A percentile compares a stretch with the other conserved stretches of the same genome.
phyloP scores from a whole-genome alignment of 1,140 invertebrate species.

The Neodiprion pinetum region DNA sequence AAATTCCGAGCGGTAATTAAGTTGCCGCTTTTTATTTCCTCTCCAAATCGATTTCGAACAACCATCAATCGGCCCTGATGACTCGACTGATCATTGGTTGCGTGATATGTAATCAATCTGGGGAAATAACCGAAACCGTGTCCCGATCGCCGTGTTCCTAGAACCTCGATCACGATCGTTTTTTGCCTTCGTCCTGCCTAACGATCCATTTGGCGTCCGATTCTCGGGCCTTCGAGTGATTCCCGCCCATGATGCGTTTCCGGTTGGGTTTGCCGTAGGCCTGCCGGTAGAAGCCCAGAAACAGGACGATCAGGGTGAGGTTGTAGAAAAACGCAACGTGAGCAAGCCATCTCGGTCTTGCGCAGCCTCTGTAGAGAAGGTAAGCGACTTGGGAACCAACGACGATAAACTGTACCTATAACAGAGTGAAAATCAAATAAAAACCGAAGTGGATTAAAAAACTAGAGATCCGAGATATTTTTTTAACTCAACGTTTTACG shows the following conservation, averaged over 20 bases:
- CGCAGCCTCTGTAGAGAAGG: constrained; percentile 63
- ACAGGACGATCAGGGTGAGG: constrained; percentile 68
- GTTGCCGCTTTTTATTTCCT: no score
- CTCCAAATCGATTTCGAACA: no score
- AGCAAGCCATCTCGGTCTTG: constrained; percentile 63
- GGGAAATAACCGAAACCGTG: no score
- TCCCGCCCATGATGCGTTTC: neutral
- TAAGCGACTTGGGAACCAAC: constrained; percentile 62
- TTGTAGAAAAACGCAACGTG: constrained; percentile 62
- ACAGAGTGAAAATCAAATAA: neutral
- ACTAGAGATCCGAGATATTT: no score
- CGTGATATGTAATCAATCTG: no score
- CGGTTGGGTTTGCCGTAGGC: neutral
- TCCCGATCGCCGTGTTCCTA: no score
- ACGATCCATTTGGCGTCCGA: neutral
- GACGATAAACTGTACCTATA: constrained; percentile 60
- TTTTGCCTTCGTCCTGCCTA: neutral
- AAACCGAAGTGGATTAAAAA: no score
- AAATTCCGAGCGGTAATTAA: no score
- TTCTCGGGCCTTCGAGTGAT: neutral
- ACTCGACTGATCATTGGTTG: no score
- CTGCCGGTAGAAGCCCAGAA: constrained; percentile 64
- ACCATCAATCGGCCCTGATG: no score
- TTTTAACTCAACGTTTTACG: no score
- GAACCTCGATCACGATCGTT: neutral